Conservation (phyloP, 2,888 invertebrate genomes). For the Eilema sororculum region DNA sequence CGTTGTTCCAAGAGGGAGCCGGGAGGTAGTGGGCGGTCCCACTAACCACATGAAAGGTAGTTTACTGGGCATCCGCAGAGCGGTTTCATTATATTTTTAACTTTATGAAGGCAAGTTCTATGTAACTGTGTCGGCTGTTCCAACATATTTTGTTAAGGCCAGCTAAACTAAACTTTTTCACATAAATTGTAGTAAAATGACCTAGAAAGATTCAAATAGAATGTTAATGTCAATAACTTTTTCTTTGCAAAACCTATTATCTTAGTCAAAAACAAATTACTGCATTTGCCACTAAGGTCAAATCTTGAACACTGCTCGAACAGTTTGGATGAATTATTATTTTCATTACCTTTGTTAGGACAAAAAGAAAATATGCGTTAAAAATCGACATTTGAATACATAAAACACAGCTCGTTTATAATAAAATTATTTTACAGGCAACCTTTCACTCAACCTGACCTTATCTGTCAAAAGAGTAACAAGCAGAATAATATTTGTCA, state of each 20-base stretch:
- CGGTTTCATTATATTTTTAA: constrained; percentile 55
- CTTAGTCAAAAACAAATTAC: no score
- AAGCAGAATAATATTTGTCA: background rate
- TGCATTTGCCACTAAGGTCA: no score
- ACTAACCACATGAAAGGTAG: constrained; percentile 56
- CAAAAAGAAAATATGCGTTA: no score
- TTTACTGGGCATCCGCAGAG: constrained; percentile 41
- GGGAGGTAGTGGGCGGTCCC: constrained; percentile 14
- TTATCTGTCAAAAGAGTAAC: background rate
- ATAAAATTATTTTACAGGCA: background rate
- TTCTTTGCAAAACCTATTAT: no score
- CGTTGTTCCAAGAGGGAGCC: constrained; percentile 17
- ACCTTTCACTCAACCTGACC: background rate
- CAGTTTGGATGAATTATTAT: no score
- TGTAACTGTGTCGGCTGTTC: constrained; percentile 44
- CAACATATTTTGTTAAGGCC: constrained; percentile 37
- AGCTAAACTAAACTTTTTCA: constrained; percentile 14
- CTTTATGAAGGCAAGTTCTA: constrained; percentile 49
- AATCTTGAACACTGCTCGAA: no score
- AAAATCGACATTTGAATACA: no score
- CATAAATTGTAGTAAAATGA: constrained; percentile 9
- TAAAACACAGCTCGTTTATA: background rate
- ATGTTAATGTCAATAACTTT: background rate
- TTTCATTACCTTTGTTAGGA: no score
- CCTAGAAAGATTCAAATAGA: constrained; percentile 10